Conservation (phyloP, 2,113 vertebrate genomes). For the Zootoca vivipara region DNA sequence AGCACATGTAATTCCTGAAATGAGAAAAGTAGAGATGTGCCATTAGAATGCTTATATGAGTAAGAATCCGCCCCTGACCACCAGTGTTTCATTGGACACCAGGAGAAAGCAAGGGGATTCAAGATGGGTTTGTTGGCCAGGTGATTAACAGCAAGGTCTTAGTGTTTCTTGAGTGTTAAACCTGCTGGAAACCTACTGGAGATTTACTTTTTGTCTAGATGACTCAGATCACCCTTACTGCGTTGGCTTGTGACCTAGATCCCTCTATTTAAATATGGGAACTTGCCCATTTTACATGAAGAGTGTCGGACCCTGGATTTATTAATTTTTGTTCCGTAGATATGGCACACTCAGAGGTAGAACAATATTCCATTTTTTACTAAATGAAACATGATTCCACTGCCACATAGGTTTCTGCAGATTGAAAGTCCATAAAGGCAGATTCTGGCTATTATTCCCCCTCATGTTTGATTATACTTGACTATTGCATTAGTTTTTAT, state of each 20-base stretch:
- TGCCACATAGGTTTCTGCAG: background rate
- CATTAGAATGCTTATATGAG: background rate
- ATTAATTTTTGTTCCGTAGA: conserved; percentile 9
- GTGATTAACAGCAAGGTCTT: background rate
- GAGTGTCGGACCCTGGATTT: rapidly evolving
- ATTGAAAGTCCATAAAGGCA: background rate
- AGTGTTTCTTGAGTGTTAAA: background rate
- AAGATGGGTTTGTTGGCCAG: background rate
- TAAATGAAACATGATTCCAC: background rate
- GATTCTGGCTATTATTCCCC: background rate
- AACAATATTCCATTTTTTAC: background rate
- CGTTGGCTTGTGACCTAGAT: background rate
- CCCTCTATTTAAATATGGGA: background rate
- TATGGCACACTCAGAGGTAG: background rate
- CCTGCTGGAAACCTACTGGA: too few relatives aligned
- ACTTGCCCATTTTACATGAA: background rate
- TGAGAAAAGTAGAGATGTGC: background rate
- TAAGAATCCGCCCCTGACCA: background rate
- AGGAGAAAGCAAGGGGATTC: background rate
- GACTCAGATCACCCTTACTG: too few relatives aligned
- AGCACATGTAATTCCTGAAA: background rate
- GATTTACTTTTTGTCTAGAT: too few relatives aligned
- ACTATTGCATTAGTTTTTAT: too few relatives aligned
- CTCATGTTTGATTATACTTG: background rate
- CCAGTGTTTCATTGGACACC: background rate